Conservation (phyloP, 2,888 invertebrate genomes). For the Drosophila kokeensis region DNA sequence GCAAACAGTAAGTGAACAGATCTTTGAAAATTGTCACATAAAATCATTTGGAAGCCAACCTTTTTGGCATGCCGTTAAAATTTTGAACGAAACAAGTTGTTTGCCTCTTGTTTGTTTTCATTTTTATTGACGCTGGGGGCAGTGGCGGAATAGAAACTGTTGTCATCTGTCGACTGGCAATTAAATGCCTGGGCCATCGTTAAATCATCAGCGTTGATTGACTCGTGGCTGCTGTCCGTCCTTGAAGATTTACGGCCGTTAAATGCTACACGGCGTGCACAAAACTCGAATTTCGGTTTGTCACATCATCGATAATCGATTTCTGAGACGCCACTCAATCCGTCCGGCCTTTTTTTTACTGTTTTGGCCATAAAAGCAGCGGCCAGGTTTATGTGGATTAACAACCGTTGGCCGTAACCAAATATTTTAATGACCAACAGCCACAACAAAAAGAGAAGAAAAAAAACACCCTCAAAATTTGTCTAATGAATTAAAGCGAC, state of each 20-base stretch:
- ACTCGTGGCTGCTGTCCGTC: constrained; percentile 70
- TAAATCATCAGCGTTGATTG: constrained; percentile 70
- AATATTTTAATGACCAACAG: constrained; percentile 56
- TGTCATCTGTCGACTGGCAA: constrained; percentile 65
- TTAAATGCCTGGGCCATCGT: constrained; percentile 68
- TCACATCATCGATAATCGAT: constrained; percentile 72
- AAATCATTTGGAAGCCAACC: constrained; percentile 54
- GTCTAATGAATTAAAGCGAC: constrained; percentile 37
- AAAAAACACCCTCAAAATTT: constrained; percentile 20
- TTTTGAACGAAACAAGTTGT: constrained; percentile 3
- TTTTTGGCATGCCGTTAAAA: constrained; percentile 67
- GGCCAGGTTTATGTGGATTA: constrained; percentile 21
- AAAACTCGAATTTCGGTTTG: constrained; percentile 47
- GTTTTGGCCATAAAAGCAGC: constrained; percentile 43
- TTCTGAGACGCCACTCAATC: constrained; percentile 35
- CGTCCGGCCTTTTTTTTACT: constrained; percentile 27
- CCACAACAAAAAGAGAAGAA: background rate
- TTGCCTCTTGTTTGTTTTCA: constrained; percentile 16
- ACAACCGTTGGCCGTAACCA: constrained; percentile 39
- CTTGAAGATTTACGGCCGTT: constrained; percentile 79
- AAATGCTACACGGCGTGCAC: constrained; percentile 47
- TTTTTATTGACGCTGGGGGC: constrained; percentile 6
- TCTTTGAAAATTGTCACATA: constrained; percentile 61
- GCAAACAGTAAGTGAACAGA: constrained; percentile 8
- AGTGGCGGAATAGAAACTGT: constrained; percentile 14